Percentiles rank a stretch among this genome's conserved stretches.
These are phyloP conservation scores for Actinia tenebrosa DNA, from an alignment of 64 coral and sea anemone genomes.

Conservation along the genomic window DNA sequence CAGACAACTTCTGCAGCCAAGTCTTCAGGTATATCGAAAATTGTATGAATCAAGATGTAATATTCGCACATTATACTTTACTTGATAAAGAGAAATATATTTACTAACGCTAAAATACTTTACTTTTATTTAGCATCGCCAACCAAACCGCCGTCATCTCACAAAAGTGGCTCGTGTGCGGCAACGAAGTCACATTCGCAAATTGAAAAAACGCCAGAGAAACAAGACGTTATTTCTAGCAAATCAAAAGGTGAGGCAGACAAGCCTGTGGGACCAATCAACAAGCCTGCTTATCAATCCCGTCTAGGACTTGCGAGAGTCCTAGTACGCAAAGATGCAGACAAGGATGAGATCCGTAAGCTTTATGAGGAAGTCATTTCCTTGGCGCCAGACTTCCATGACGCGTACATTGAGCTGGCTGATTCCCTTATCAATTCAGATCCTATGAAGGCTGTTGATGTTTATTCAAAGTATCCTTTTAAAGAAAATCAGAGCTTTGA, in stretches of 20 bases:
- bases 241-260: conserved; percentile 12
- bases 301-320: conserved; percentile 85
- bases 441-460: conserved; percentile 88
- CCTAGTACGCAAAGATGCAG: conserved; percentile 52
- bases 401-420: conserved; percentile 95
- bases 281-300: conserved; percentile 75
- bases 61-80: not conserved
- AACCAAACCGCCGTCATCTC: conserved; percentile 35
- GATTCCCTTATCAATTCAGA: conserved; percentile 80
- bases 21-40: conserved; percentile 32
- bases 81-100: not conserved
- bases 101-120: not conserved
- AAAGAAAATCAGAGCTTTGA: conserved; percentile 75
- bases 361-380: conserved; percentile 82
- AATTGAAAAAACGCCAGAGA: not conserved
- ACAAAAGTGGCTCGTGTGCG: conserved; percentile 50
- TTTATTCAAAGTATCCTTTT: conserved; percentile 67
- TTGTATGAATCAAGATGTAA: not conserved
- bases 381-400: conserved; percentile 88
- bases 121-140: not conserved
- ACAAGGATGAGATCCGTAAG: conserved; percentile 45
- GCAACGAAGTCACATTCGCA: conserved; percentile 18
- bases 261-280: conserved; percentile 72
- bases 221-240: conserved; percentile 14
- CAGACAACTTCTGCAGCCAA: conserved; percentile 10